Conservation (phyloP, 2,797 vertebrate genomes). For the Vespertilio murinus region DNA sequence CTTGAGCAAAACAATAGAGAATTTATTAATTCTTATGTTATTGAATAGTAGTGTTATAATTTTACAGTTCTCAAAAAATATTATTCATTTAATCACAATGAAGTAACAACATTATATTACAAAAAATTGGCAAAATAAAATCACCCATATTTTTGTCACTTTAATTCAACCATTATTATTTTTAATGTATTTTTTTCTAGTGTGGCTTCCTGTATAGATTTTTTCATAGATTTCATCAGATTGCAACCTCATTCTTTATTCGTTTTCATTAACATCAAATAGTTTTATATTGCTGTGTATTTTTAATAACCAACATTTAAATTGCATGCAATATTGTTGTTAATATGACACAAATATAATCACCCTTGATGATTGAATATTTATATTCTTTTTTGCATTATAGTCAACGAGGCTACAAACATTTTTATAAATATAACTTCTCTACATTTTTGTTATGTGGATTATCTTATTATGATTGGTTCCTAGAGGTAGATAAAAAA, state of each 20-base stretch:
- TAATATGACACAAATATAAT: constrained; percentile 12
- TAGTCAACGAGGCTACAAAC: not conserved
- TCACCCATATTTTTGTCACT: not conserved
- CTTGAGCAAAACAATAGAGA: constrained; percentile 45
- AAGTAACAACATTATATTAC: constrained; percentile 48
- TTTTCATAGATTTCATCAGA: constrained; percentile 27
- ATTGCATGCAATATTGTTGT: not conserved
- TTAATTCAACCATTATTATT: constrained; percentile 46
- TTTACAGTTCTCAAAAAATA: constrained; percentile 48
- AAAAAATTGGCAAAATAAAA: constrained; percentile 59
- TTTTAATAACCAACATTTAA: constrained; percentile 16
- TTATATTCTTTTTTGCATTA: not conserved
- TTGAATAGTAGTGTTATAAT: constrained; percentile 52
- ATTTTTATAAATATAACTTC: constrained; percentile 11
- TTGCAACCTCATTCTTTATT: constrained; percentile 9
- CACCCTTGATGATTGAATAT: not conserved
- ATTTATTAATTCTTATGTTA: constrained; percentile 61
- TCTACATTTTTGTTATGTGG: not conserved
- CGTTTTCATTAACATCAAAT: constrained; percentile 24
- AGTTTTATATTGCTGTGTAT: not conserved
- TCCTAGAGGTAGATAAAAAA: not conserved
- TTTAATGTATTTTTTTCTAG: constrained; percentile 41
- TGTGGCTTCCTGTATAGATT: not conserved
- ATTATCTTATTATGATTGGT: not conserved
- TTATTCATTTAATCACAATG: constrained; percentile 51